Conservation (phyloP, 2,888 invertebrate species). For the Marronus borbonicus region DNA sequence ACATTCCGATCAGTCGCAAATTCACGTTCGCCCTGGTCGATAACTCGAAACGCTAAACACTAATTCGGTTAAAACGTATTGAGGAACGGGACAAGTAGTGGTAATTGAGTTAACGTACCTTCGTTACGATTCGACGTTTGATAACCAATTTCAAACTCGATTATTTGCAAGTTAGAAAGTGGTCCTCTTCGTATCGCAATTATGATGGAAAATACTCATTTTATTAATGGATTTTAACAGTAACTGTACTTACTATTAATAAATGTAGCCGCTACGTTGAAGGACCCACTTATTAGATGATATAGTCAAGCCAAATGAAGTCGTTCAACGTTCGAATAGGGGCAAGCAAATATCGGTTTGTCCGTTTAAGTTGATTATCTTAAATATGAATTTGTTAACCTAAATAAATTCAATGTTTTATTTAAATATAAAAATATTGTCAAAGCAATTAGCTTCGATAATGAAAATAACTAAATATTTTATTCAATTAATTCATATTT, state of each 20-base stretch:
- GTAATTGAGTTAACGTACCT: slow-evolving; percentile 44
- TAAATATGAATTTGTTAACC: too few relatives aligned
- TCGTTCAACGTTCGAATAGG: too few relatives aligned
- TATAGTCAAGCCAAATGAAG: neutral
- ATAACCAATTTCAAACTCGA: slow-evolving; percentile 33
- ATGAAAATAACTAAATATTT: too few relatives aligned
- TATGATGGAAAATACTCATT: too few relatives aligned
- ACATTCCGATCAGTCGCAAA: neutral
- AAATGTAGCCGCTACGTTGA: neutral
- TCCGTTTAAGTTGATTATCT: too few relatives aligned
- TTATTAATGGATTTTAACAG: too few relatives aligned
- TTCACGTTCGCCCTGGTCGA: slow-evolving; percentile 20
- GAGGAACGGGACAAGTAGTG: slow-evolving; percentile 26
- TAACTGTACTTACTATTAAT: too few relatives aligned
- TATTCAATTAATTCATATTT: too few relatives aligned
- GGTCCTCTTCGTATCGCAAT: neutral
- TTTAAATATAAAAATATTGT: too few relatives aligned
- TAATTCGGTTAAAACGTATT: slow-evolving; percentile 37
- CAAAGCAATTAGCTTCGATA: too few relatives aligned
- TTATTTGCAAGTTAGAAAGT: slow-evolving; percentile 22
- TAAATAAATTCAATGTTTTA: too few relatives aligned
- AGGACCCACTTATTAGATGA: neutral
- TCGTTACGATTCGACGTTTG: slow-evolving; percentile 42
- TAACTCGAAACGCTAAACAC: slow-evolving; percentile 23
- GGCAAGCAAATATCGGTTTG: too few relatives aligned